A percentile compares a stretch with the other conserved stretches of the same genome.
These are phyloP conservation scores for Drosophila silvestris DNA, from an alignment of 2,888 invertebrate genomes.

Conservation along the genomic window DNA sequence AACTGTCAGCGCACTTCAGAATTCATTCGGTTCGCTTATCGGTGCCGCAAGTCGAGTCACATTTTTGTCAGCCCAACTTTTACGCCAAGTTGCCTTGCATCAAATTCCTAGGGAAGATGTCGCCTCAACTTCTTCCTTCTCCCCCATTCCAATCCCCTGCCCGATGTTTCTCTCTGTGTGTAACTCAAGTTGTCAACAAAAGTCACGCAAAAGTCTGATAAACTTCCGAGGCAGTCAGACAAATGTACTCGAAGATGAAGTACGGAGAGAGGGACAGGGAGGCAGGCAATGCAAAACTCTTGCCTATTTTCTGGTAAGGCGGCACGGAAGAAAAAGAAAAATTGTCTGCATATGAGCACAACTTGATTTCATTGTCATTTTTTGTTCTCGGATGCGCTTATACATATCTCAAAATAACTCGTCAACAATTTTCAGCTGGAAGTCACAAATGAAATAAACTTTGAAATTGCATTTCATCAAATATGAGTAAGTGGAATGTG, in stretches of 20 bases:
- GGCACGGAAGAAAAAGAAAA: not conserved
- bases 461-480: conserved; percentile 67
- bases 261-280: not conserved
- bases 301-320: conserved; percentile 53
- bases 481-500: not conserved
- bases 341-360: conserved; percentile 39
- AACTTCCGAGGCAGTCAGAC: conserved; percentile 74
- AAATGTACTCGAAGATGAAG: conserved; percentile 47
- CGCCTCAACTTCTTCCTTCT: conserved; percentile 8
- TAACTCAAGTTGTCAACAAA: conserved; percentile 73
- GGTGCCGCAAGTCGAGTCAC: conserved; percentile 52
- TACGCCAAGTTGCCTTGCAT: conserved; percentile 50
- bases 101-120: conserved; percentile 44
- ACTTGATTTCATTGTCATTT: conserved; percentile 34
- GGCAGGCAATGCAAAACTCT: conserved; percentile 20
- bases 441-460: conserved; percentile 57
- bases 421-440: conserved; percentile 57
- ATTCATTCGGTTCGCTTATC: conserved; percentile 72
- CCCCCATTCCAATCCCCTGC: not conserved
- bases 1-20: conserved; percentile 45
- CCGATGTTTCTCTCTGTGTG: conserved; percentile 35
- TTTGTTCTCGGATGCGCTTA: conserved; percentile 33
- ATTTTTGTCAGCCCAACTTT: conserved; percentile 65
- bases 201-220: conserved; percentile 79
- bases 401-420: conserved; percentile 51